These are phyloP conservation scores for Spondyliosoma cantharus DNA, from an alignment of 2,797 vertebrate genomes.

Conservation along the genomic window DNA sequence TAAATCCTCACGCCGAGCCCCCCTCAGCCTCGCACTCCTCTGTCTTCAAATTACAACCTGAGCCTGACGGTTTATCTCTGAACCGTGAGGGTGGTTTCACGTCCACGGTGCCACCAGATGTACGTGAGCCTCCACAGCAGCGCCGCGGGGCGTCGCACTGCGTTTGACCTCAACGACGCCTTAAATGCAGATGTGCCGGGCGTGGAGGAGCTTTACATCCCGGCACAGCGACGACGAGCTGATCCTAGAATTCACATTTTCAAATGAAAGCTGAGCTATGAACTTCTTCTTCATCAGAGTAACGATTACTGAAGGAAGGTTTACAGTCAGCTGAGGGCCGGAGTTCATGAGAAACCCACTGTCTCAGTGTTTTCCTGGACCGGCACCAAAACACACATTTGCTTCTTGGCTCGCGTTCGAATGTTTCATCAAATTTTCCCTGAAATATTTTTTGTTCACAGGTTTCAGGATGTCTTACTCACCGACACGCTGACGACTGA, in stretches of 20 bases:
- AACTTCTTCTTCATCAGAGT: background rate
- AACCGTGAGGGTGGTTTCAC: background rate
- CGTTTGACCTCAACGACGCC: background rate
- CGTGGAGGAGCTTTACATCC: background rate
- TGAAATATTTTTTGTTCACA: background rate
- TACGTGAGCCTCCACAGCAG: background rate
- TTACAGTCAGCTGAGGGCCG: background rate
- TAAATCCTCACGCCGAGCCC: background rate
- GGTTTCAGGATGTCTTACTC: background rate
- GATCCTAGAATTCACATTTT: no score
- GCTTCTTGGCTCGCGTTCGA: background rate
- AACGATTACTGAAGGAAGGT: background rate
- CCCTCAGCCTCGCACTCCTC: background rate
- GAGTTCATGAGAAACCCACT: background rate
- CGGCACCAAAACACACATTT: background rate
- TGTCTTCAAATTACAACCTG: background rate
- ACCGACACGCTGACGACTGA: no score
- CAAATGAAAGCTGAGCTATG: background rate
- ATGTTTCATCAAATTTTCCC: background rate
- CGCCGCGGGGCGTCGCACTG: background rate
- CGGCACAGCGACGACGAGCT: background rate
- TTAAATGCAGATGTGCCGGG: background rate
- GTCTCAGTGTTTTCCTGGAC: conserved; percentile 9
- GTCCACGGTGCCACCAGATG: background rate
- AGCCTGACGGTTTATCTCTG: background rate